Evolutionary conservation across 1,140 invertebrate genomes (phyloP).

Genomic region (Hycleus cichorii): DNA sequence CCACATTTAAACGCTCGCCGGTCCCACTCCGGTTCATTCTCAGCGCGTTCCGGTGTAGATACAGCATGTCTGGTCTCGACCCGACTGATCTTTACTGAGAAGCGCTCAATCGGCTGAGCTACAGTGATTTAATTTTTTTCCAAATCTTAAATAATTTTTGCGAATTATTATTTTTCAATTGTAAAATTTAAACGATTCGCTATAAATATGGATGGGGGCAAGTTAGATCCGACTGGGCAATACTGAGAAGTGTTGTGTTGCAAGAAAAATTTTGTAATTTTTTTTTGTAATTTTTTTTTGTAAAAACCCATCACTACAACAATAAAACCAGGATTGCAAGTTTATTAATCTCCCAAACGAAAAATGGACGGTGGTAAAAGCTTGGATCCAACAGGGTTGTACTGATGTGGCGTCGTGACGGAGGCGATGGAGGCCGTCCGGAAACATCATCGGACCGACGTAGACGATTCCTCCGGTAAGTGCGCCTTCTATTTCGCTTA

Average conservation of each 20-base stretch:
- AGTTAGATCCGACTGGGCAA: constrained; percentile 39
- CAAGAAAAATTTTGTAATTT: not conserved
- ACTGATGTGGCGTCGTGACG: constrained; percentile 37
- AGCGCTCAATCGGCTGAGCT: constrained; percentile 6
- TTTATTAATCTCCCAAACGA: not conserved
- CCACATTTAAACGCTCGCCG: constrained; percentile 31
- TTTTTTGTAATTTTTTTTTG: not conserved
- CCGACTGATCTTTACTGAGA: constrained; percentile 33
- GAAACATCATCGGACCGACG: constrained; percentile 40
- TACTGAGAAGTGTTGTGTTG: constrained; percentile 28
- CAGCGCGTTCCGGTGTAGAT: constrained; percentile 12
- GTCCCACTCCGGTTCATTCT: constrained; percentile 26
- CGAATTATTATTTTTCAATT: too few species aligned
- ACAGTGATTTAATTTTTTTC: not conserved
- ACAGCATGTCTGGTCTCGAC: constrained; percentile 34
- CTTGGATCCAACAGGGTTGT: constrained; percentile 40
- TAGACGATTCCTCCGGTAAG: constrained; percentile 37
- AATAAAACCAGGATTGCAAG: not conserved
- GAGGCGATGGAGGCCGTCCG: constrained; percentile 38
- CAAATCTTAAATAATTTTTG: not conserved
- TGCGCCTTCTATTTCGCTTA: constrained; percentile 11
- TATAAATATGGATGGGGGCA: constrained; percentile 36
- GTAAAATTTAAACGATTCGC: not conserved
- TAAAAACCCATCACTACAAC: not conserved
- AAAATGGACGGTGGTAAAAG: constrained; percentile 32